Evolutionary conservation across 2,797 vertebrate species (phyloP).

Genomic region (Meriones psammophilus): DNA sequence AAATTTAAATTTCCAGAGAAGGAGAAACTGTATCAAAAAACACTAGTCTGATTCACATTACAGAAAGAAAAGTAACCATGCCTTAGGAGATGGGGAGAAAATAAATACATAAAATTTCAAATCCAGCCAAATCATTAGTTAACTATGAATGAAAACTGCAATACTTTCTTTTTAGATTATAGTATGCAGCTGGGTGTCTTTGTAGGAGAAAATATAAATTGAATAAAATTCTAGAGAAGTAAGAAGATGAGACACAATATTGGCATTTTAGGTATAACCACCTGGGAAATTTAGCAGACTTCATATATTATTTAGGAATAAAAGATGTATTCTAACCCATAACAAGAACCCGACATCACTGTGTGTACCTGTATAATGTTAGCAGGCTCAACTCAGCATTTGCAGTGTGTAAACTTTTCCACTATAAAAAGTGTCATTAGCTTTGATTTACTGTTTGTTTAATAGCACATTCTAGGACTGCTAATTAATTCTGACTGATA

Average conservation of each 20-base stretch:
- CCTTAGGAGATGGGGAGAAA: background rate
- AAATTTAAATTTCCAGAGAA: constrained; percentile 32
- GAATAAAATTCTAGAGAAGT: constrained; percentile 54
- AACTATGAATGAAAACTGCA: background rate
- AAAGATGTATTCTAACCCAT: background rate
- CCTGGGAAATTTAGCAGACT: background rate
- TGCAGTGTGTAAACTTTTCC: background rate
- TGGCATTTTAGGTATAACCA: background rate
- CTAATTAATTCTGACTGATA: constrained; percentile 45
- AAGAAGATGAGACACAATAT: background rate
- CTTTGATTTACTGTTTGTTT: constrained; percentile 64
- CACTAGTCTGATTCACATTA: background rate
- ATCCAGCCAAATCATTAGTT: background rate
- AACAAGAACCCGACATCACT: background rate
- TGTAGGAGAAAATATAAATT: background rate
- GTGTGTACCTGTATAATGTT: background rate
- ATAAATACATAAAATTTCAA: background rate
- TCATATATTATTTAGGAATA: constrained; percentile 22
- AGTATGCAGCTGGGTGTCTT: background rate
- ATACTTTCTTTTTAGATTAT: background rate
- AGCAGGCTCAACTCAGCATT: background rate
- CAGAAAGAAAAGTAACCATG: background rate
- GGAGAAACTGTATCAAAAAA: background rate
- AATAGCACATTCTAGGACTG: background rate
- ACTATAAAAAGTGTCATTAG: background rate